Conservation (phyloP, 2,113 vertebrate genomes). For the Phaethornis superciliosus region DNA sequence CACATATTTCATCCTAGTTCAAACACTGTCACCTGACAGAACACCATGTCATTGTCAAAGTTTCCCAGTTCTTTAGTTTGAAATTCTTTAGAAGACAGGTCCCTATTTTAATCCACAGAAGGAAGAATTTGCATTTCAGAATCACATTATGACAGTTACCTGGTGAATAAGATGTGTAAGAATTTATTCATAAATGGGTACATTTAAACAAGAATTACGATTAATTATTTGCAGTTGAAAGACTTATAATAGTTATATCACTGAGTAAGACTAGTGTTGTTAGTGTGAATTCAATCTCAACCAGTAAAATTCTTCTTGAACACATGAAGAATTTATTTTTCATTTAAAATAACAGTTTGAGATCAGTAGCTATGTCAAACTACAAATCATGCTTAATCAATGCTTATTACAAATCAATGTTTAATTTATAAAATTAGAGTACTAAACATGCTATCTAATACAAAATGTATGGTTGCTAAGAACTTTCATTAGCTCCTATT, state of each 20-base stretch:
- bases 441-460: background rate
- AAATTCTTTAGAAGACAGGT: background rate
- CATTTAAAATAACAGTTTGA: background rate
- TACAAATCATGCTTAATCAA: background rate
- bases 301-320: background rate
- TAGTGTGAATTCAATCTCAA: background rate
- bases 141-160: background rate
- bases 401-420: background rate
- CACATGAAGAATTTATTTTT: background rate
- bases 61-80: background rate
- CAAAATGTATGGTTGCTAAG: background rate
- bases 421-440: background rate
- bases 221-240: background rate
- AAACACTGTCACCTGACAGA: conserved; percentile 1
- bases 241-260: background rate
- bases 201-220: background rate
- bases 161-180: background rate
- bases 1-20: background rate
- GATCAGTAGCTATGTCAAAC: background rate
- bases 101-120: background rate
- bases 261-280: background rate
- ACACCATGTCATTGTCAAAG: background rate
- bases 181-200: background rate
- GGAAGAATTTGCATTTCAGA: background rate
- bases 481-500: background rate